Base-by-base conservation (phyloP, 2,113 vertebrate species). In the Epinephelus cyanopodus region DNA sequence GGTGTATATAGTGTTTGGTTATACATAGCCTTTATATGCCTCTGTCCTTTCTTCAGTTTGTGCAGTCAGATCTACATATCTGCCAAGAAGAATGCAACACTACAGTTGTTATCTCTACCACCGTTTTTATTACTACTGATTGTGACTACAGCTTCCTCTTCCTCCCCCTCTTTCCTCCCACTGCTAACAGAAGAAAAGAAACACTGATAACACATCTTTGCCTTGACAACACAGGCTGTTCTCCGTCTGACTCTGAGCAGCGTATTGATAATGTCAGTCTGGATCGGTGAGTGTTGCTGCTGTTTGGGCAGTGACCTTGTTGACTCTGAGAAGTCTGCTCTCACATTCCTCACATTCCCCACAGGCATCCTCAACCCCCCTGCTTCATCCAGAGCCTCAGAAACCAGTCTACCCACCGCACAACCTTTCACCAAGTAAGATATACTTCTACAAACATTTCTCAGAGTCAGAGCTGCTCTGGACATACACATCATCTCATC, bases 281-380 rank as follows among this genome's bases (percentile, higher is more conserved):
- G 63, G 63, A 47, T 17, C 10, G 42, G n/a, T 25, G 63, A 66
- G 63, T 48, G 45, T 27, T 66, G 21, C 21, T 45, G 62, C 39
- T 45, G 62, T 64, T 64, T 64, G 62, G 37, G 21, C 23, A 23
- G 37, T 45, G 21, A 66, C 42, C 64, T 48, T 66, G 23, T 48
- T 66, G 64, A 66, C 62, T 64, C 39, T 45, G 21, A 64, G 29
- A 37, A 61, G 62, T 23, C 39, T 45, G 21, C 62, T 45, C 39
- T 23, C 21, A 23, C 21, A 64, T 64, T 64, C 62, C 21, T 64
- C 37, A 23, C 62, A 66, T 66, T 66, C 64, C 23, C 23, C n/a
- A 48, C n/a, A 66, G 42, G 23, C 39, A 48, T 48, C 42, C 42
- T 48, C 23, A 25, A 3, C n/a, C 42, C 13, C n/a, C 63, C 33